Evolutionary conservation across 2,888 invertebrate genomes (phyloP).

Genomic region (Rhimphoctona megacephalus): DNA sequence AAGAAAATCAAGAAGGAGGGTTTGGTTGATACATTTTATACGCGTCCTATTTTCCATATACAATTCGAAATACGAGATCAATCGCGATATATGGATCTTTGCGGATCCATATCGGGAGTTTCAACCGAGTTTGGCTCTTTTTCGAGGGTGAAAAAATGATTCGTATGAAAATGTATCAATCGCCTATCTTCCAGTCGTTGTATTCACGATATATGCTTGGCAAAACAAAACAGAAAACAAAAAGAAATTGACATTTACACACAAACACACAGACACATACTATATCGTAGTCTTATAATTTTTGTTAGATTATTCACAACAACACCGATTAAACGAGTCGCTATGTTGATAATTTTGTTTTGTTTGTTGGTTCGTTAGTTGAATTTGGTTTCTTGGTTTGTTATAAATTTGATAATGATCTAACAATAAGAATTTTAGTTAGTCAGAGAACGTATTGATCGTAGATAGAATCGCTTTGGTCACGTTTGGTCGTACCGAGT

Average conservation of each 20-base stretch:
- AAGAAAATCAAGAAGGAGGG: constrained; percentile 42
- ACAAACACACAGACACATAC: constrained; percentile 23
- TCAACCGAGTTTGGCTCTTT: constrained; percentile 27
- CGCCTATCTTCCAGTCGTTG: constrained; percentile 65
- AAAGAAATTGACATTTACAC: constrained; percentile 3
- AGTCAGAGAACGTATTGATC: constrained; percentile 62
- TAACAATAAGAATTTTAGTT: constrained; percentile 54
- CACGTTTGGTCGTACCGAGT: constrained; percentile 70
- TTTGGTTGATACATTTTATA: constrained; percentile 67
- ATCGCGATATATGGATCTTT: constrained; percentile 31
- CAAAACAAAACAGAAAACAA: constrained; percentile 14
- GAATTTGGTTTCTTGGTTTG: constrained; percentile 19
- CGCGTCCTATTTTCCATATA: constrained; percentile 60
- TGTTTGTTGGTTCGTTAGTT: constrained; percentile 1
- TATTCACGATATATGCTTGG: constrained; percentile 57
- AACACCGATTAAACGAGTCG: constrained; percentile 58
- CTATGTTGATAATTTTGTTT: constrained; percentile 35
- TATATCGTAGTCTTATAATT: constrained; percentile 60
- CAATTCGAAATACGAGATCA: constrained; percentile 53
- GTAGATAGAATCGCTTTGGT: constrained; percentile 69
- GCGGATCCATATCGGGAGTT: constrained; percentile 28
- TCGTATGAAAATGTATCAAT: constrained; percentile 67
- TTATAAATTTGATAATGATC: constrained; percentile 46
- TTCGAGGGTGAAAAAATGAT: constrained; percentile 56
- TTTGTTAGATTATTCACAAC: constrained; percentile 54